Evolutionary conservation across 2,888 invertebrate genomes (phyloP), one percentile per base, ranked within the genome.

Genomic region (Platycheirus albimanus): DNA sequence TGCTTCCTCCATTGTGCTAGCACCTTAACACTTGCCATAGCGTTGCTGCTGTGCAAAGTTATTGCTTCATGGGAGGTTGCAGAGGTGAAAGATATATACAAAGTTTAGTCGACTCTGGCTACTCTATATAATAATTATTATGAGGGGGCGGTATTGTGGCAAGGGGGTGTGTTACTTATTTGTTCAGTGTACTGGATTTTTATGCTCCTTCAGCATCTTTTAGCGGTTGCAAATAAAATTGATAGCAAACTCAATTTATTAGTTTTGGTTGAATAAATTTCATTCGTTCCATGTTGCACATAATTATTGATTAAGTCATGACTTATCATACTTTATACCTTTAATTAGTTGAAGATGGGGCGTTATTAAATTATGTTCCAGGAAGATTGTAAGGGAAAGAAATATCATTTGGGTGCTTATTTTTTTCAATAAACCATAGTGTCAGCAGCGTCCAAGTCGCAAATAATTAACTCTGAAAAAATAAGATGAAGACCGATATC

Each of bases 201-300:
- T 63, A 10, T 43, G 30, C 33, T 51, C 51, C 17, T 24, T n/a
- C 19, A 38, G 38, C 24, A 33, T 11, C 17, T 38, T 10, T 49
- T 19, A 2, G 30, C 20, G 28, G 38, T 28, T 49, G n/a, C 69
- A 77, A 41, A 64, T 77, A 49, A 71, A 77, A 71, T 77, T 77
- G 70, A 71, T 49, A 77, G 64, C 56, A 70, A 77, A 71, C 71
- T 71, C 56, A 77, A 77, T 77, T 77, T 56, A 77, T 77, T 71
- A 56, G 30, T 8, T 47, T 70, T 58, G 20, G 56, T 70, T 64
- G 49, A 30, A 77, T 71, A 63, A 47, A 45, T 69, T 43, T 47
- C 63, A 33, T 56, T 70, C 41, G 41, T 8, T 33, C 70, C 63
- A 77, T 70, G n/a, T n/a, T n/a, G n/a, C n/a, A n/a, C n/a, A n/a